Conservation (phyloP, 2,888 invertebrate species). For the Linnaemya vulpina region DNA sequence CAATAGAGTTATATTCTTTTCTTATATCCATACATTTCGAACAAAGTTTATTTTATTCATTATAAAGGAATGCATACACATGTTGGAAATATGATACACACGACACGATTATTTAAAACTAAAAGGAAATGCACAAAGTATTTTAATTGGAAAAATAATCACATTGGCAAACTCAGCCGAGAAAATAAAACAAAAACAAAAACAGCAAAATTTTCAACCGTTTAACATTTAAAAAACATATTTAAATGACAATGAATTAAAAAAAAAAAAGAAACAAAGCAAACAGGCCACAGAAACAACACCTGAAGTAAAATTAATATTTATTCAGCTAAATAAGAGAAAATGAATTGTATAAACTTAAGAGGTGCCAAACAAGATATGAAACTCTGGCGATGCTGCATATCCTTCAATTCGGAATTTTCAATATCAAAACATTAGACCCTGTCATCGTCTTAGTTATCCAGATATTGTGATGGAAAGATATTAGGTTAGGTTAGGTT, state of each 20-base stretch:
- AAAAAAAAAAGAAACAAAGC: slow-evolving; percentile 21
- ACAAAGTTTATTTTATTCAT: slow-evolving; percentile 27
- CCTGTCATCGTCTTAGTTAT: too few relatives aligned
- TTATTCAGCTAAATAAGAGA: slow-evolving; percentile 18
- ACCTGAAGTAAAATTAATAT: slow-evolving; percentile 55
- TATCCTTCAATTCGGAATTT: not conserved
- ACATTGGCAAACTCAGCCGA: slow-evolving; percentile 52
- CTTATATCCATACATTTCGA: slow-evolving; percentile 9
- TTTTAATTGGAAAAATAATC: slow-evolving; percentile 51
- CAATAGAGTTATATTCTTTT: slow-evolving; percentile 1
- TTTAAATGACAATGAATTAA: slow-evolving; percentile 30
- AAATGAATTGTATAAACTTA: not conserved
- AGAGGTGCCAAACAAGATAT: not conserved
- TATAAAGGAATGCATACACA: slow-evolving; percentile 59
- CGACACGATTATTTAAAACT: slow-evolving; percentile 71
- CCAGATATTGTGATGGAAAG: too few relatives aligned
- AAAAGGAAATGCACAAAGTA: slow-evolving; percentile 68
- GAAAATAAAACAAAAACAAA: slow-evolving; percentile 37
- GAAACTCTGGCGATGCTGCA: not conserved
- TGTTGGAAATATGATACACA: slow-evolving; percentile 69
- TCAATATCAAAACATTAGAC: too few relatives aligned
- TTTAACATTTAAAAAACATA: slow-evolving; percentile 51
- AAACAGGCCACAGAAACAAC: slow-evolving; percentile 44
- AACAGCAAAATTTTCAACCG: slow-evolving; percentile 35
- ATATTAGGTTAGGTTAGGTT: too few relatives aligned